Evolutionary conservation across 2,113 vertebrate genomes (phyloP), one percentile per base, ranked within the genome.

Genomic region (Mandrillus leucophaeus): DNA sequence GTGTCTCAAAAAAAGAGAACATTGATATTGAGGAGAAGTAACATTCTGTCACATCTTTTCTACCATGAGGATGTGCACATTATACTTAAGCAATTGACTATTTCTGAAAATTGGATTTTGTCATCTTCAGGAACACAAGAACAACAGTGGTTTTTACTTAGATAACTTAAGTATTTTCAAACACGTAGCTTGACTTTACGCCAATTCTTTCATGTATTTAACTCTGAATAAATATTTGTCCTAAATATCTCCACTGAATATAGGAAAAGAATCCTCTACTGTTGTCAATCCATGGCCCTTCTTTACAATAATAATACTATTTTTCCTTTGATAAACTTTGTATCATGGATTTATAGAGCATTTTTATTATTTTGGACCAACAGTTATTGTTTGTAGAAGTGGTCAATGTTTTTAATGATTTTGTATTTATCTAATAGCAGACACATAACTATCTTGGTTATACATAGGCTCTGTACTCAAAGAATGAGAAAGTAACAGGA

Each of bases 51-150:
- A 88, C 20, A 79, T 68, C 68, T 93, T 93, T 68, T 82, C 66
- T 95, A 35, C 40, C 70, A 20, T 43, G 32, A 81, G 45, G 82
- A 76, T 87, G 22, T 66, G 43, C 48, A 75, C 55, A n/a, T 86
- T 86, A 59, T 64, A 79, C 45, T 79, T 38, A 93, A n/a, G 25
- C 22, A 3, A 43, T 72, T 81, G 64, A 57, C 64, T 64, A 95
- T 93, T 90, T 81, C 20, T 40, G 73, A 90, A 90, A 95, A 93
- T 52, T 68, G 27, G 9, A 78, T 82, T 95, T 93, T 93, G 40
- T 91, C 82, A 50, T 78, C 76, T 70, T 86, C 10, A 52, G 35
- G n/a, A 90, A 72, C 7, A 59, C 20, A 81, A 3, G 22, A 45
- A 11, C 52, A 90, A 40, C 52, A 90, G 23, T 90, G 25, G 2